A percentile compares a stretch with the other conserved stretches of the same genome.
Conservation (phyloP, 2,888 invertebrate species). For the Sarcophaga rosellei region DNA sequence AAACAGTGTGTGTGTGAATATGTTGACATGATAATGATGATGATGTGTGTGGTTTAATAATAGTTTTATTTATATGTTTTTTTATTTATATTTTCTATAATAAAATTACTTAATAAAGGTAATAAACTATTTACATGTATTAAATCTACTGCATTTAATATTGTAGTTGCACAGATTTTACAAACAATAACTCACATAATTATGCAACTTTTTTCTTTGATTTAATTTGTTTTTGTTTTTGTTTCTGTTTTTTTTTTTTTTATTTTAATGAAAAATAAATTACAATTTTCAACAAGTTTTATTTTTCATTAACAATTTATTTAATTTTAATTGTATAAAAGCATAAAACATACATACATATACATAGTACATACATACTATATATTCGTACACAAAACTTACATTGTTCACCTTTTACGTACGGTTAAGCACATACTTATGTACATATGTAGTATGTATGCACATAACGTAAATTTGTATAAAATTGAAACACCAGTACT, state of each 20-base stretch:
- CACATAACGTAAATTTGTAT: neutral
- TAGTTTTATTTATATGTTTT: neutral
- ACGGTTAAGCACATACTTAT: too few species aligned
- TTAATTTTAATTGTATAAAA: slow-evolving; percentile 13
- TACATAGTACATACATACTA: too few species aligned
- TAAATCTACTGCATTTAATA: neutral
- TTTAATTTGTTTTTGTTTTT: neutral
- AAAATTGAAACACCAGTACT: neutral
- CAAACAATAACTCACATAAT: slow-evolving; percentile 50
- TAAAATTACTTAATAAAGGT: neutral
- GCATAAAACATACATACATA: neutral
- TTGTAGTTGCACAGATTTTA: neutral
- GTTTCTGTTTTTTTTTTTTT: neutral
- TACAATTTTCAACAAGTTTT: slow-evolving; percentile 37
- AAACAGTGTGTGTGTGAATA: too few species aligned
- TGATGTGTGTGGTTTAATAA: neutral
- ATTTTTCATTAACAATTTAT: slow-evolving; percentile 50
- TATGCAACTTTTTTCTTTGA: slow-evolving; percentile 20
- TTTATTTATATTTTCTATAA: neutral
- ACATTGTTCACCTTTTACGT: too few species aligned
- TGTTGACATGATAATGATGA: neutral
- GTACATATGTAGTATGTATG: too few species aligned
- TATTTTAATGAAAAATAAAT: slow-evolving; percentile 6
- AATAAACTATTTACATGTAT: slow-evolving; percentile 40
- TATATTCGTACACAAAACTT: too few species aligned